Percentiles rank a stretch among this genome's conserved stretches.
Conservation (phyloP, 2,888 invertebrate genomes). For the Phasia obesa region DNA sequence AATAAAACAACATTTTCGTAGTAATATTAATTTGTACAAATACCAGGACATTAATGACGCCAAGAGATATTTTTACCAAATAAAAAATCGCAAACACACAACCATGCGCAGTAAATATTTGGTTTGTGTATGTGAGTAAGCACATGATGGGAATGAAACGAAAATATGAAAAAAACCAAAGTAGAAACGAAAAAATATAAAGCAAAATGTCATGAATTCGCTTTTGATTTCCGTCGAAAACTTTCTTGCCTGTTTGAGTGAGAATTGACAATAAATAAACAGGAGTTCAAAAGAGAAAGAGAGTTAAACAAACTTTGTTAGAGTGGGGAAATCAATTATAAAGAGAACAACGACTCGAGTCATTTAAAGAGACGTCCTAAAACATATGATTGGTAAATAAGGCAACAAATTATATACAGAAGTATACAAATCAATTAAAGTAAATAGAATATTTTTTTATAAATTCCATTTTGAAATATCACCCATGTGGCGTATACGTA, state of each 20-base stretch:
- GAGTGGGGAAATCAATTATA: neutral
- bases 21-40: conserved; percentile 3
- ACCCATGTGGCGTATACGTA: conserved; percentile 40
- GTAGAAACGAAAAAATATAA: neutral
- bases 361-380: too few species aligned
- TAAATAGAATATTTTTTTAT: conserved; percentile 17
- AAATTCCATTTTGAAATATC: neutral
- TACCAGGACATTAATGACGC: conserved; percentile 60
- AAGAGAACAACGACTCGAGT: neutral
- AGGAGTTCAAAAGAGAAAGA: conserved; percentile 5
- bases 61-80: conserved; percentile 44
- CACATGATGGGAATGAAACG: conserved; percentile 46
- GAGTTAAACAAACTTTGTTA: neutral
- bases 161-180: conserved; percentile 14
- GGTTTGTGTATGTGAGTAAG: neutral
- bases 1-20: neutral
- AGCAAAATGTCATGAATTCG: conserved; percentile 39
- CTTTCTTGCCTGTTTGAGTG: conserved; percentile 20
- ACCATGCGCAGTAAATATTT: neutral
- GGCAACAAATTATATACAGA: neutral
- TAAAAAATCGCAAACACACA: neutral
- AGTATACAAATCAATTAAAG: conserved; percentile 39
- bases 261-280: conserved; percentile 52
- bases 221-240: conserved; percentile 44
- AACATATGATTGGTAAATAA: conserved; percentile 20